Evolutionary conservation across 2,888 invertebrate genomes (phyloP), one percentile per base, ranked within the genome.

Genomic region (Hirtodrosophila trivittata): DNA sequence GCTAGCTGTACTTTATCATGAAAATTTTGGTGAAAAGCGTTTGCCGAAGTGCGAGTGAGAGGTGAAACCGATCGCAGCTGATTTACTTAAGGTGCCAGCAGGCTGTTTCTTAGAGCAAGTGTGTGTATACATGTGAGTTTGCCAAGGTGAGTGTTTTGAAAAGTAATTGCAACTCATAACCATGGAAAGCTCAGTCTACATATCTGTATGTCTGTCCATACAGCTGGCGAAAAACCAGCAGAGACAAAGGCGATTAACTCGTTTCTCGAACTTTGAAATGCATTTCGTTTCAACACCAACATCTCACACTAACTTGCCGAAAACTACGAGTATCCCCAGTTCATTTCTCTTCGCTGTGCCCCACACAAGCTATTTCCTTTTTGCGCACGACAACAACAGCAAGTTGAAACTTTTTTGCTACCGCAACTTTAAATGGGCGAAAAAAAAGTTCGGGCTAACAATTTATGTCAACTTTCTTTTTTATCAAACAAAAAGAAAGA

Each of bases 381-480:
- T 77, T 83, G 74, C 71, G 51, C 80, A 69, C 78, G 55, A 63
- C 71, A n/a, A n/a, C 51, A 54, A 43, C 38, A 58, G 43, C 35
- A 55, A 64, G 58, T 66, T 39, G 63, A 49, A 75, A 63, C 32
- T 42, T 64, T 77, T 63, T 65, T 43, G 77, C 83, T 66, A 62
- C 77, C 83, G 56, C 83, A 76, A 70, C 57, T 58, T 59, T 39
- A 76, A 62, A 71, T 67, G 58, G 35, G 38, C 51, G 46, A 21
- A 55, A 37, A 57, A 56, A 58, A 47, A 60, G 47, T 58, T 59
- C 46, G 32, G 49, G 66, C 54, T 58, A 66, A 85, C 77, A 80
- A 82, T 82, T 82, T 78, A 85, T 82, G 82, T 86, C 83, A 86
- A 82, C 82, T 82, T 82, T 82, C 82, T 86, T 86, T 77, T 82